These are phyloP conservation scores for Gadopsis bispinosus DNA, from an alignment of 2,797 vertebrate species.

Conservation along the genomic window DNA sequence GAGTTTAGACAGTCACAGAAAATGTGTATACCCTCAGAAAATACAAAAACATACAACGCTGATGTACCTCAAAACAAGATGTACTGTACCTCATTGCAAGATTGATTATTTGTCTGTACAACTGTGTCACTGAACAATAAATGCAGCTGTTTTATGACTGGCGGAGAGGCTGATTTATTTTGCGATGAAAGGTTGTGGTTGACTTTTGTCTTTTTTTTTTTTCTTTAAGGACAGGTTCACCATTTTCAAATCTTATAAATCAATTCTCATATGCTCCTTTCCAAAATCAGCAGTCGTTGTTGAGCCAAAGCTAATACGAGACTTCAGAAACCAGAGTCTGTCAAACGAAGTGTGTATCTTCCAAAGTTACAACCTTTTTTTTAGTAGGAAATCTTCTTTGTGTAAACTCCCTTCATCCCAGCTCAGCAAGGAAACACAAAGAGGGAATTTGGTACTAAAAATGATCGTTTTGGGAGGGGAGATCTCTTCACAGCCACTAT, in stretches of 20 bases:
- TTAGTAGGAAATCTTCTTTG: neutral
- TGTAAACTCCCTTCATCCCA: neutral
- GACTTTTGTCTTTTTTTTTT: neutral
- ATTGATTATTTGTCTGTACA: constrained; percentile 46
- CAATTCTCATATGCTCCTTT: neutral
- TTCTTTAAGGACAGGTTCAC: neutral
- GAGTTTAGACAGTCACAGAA: constrained; percentile 43
- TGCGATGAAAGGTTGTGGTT: neutral
- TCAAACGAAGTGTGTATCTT: neutral
- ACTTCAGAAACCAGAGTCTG: neutral
- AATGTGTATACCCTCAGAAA: constrained; percentile 40
- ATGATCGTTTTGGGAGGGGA: neutral
- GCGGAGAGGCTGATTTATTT: constrained; percentile 8
- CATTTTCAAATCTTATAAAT: neutral
- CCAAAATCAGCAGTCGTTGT: neutral
- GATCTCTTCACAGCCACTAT: neutral
- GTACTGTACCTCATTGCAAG: constrained; percentile 63
- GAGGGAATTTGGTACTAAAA: neutral
- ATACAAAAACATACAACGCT: constrained; percentile 42
- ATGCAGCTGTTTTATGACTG: constrained; percentile 61
- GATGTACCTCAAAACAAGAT: constrained; percentile 56
- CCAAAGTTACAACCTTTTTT: neutral
- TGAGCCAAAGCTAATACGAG: neutral
- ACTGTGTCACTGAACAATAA: constrained; percentile 72
- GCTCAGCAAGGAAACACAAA: neutral